Base-by-base conservation (phyloP, 2,113 vertebrate genomes). In the Python bivittatus region DNA sequence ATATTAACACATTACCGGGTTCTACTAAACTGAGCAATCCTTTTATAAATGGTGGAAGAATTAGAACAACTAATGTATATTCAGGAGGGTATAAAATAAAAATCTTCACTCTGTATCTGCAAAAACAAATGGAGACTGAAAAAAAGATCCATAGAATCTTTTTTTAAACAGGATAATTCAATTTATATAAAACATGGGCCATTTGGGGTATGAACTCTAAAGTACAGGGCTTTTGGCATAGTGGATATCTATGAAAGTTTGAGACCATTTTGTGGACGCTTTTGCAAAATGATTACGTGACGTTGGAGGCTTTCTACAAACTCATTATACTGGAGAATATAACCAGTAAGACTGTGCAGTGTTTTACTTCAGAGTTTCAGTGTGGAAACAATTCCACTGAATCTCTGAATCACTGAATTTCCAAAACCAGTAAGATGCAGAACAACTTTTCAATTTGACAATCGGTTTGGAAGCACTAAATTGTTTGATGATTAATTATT, bases 1-100 rank as follows among this genome's bases (percentile, higher is more conserved):
- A 90, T 58, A 94, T 95, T 96, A 93, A 96, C 92, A 88, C 93
- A 93, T 93, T 94, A 93, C 48, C 84, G 92, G 72, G 86, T 83
- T 56, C 87, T 84, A 64, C 56, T 91, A 93, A 33, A 90, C 11
- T 60, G 25, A 95, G 25, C 68, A 91, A 94, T 29, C 92, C 68
- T 90, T 89, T 91, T 92, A 79, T 72, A 57, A 48, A 90, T 29
- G 17, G 57, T 58, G 53, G 96, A 96, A 86, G 92, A 97, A 96
- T 94, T 93, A 94, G 87, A 93, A 95, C 96, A n/a, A 87, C 29
- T 91, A 58, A 91, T 93, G 90, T 94, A 91, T 56, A 44, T 88
- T 91, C 79, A 92, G 92, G 88, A 94, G 0, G 1, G 17, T 64
- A 12, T 64, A 44, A 57, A 94, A 91, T 23, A 91, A 61, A 61